Percentiles rank a stretch among this genome's conserved stretches.
These are phyloP conservation scores for Cricetomys ansorgei DNA, from an alignment of 2,113 vertebrate species.

Conservation along the genomic window DNA sequence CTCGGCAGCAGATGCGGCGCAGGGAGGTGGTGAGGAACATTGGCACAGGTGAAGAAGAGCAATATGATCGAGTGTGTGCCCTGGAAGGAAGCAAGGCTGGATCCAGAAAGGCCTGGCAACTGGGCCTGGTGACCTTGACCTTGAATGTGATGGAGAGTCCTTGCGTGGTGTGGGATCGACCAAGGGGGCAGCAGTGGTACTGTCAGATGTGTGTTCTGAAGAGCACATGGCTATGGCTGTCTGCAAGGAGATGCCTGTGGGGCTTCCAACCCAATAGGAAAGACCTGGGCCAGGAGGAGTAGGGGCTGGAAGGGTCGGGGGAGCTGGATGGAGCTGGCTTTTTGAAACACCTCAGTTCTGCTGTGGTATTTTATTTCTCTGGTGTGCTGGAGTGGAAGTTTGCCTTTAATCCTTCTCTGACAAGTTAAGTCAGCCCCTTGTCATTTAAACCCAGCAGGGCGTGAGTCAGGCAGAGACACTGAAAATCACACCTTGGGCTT, in stretches of 20 bases:
- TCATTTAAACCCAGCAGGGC: conserved; percentile 71
- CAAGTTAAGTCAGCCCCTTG: conserved; percentile 73
- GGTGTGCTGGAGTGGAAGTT: conserved; percentile 43
- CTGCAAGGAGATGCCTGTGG: accelerated
- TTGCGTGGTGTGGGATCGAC: neutral
- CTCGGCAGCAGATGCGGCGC: accelerated
- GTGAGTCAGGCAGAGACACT: conserved; percentile 24
- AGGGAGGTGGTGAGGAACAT: accelerated
- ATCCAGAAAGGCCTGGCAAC: neutral
- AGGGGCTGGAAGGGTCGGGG: neutral
- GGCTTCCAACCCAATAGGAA: accelerated
- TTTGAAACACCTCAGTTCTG: conserved; percentile 12
- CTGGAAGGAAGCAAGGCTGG: neutral
- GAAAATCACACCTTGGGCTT: conserved; percentile 65
- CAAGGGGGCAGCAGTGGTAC: accelerated
- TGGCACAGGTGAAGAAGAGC: neutral
- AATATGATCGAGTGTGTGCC: accelerated
- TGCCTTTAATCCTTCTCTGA: conserved; percentile 71
- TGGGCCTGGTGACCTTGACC: neutral
- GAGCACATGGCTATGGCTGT: neutral
- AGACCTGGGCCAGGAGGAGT: neutral
- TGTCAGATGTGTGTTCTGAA: neutral
- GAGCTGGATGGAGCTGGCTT: neutral
- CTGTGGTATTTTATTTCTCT: neutral
- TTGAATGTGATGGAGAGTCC: too few relatives aligned